phyloP scores from a whole-genome alignment of 2,113 vertebrate species.

The Lutjanus erythropterus region DNA sequence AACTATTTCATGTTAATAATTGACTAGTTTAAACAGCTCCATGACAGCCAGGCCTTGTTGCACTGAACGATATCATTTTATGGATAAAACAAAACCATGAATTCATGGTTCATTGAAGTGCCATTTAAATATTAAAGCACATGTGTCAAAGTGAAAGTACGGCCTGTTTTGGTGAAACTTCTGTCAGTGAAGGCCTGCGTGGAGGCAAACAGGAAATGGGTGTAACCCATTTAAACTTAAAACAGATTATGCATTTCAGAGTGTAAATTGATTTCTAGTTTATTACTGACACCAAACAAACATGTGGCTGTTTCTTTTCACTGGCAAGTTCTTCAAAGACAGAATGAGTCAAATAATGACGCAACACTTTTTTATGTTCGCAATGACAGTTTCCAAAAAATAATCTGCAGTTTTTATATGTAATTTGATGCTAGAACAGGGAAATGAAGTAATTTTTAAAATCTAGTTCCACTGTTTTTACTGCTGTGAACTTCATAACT shows the following conservation, averaged over 20 bases:
- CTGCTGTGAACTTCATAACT: too few species aligned
- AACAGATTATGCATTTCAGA: neutral
- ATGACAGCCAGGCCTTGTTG: neutral
- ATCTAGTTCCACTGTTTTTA: too few species aligned
- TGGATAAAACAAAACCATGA: neutral
- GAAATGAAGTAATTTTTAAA: too few species aligned
- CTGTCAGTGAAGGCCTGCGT: conserved; percentile 11
- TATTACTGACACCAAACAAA: neutral
- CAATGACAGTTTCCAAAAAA: too few species aligned
- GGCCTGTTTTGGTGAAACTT: neutral
- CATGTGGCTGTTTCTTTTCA: too few species aligned
- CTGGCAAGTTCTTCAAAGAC: too few species aligned
- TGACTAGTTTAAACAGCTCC: neutral
- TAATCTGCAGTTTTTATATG: too few species aligned
- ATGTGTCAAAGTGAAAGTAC: conserved; percentile 53
- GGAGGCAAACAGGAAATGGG: conserved; percentile 58
- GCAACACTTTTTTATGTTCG: too few species aligned
- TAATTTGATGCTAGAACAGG: too few species aligned
- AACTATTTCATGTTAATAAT: neutral
- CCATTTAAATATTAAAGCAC: conserved; percentile 22
- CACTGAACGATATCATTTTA: neutral
- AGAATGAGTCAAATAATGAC: too few species aligned
- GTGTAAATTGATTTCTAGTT: neutral
- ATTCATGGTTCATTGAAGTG: neutral
- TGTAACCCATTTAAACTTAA: conserved; percentile 5